phyloP scores from a whole-genome alignment of 2,888 invertebrate species.

The Molorchus minor region DNA sequence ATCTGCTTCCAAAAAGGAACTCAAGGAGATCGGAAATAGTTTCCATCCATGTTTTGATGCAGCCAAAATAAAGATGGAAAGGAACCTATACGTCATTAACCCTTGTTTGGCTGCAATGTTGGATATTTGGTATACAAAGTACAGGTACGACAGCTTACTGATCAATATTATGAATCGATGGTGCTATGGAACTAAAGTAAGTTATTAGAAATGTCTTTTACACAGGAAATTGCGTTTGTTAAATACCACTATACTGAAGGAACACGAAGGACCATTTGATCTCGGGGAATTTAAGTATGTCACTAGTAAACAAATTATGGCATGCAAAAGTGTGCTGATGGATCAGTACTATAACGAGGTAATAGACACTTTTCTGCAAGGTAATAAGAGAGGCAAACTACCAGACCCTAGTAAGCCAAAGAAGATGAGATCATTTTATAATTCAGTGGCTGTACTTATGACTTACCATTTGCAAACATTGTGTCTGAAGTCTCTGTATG shows the following conservation, averaged over 20 bases:
- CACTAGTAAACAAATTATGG: constrained; percentile 71
- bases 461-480: constrained; percentile 85
- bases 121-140: constrained; percentile 83
- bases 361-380: constrained; percentile 72
- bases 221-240: constrained; percentile 70
- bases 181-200: neutral
- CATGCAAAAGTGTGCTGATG: constrained; percentile 72
- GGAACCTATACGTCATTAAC: constrained; percentile 79
- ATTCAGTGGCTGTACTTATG: constrained; percentile 88
- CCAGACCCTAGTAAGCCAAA: constrained; percentile 73
- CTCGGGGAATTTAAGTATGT: constrained; percentile 70
- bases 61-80: constrained; percentile 65
- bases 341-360: constrained; percentile 73
- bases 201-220: neutral
- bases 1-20: constrained; percentile 67
- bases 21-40: constrained; percentile 71
- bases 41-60: constrained; percentile 68
- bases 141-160: constrained; percentile 62
- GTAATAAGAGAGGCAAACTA: constrained; percentile 72
- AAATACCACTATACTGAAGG: constrained; percentile 68
- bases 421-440: constrained; percentile 80
- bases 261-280: constrained; percentile 73
- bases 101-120: constrained; percentile 82
- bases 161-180: neutral
- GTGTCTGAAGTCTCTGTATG: constrained; percentile 80